Base-by-base conservation (phyloP, 2,888 invertebrate genomes). In the Sinelater perroti region DNA sequence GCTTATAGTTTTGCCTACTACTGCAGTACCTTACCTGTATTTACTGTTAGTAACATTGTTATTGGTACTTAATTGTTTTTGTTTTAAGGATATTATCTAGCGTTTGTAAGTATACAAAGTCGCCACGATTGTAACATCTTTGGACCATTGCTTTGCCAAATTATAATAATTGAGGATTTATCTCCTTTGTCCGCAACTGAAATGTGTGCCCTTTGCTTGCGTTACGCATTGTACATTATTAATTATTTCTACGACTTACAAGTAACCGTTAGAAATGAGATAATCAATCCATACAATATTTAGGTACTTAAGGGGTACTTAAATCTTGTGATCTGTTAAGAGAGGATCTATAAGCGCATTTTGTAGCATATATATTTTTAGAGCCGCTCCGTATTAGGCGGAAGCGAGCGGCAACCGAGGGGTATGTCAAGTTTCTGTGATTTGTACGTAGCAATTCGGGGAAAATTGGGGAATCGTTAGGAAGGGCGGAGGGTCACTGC, bases 1-100 rank as follows among this genome's bases (percentile, higher is more conserved):
- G 71, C 70, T 71, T 71, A 70, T 71, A 71, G 70, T 68, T 66
- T n/a, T 68, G 63, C 66, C 66, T 68, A 56, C 56, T 62, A 57
- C 54, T 60, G 55, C 56, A 62, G 62, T 63, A 59, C 60, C 61
- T 63, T 64, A 55, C 58, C 56, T 56, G 49, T n/a, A n/a, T n/a
- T 61, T 61, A 42, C 28, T 30, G 11, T 30, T 31, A 18, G 10
- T 35, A 26, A 31, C 11, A 49, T n/a, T 52, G 44, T 54, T 61
- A 56, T 56, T 56, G 11, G 30, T 51, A 51, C 30, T 38, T 40
- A 40, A 13, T 28, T 40, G 7, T 24, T 21, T 24, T 40, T 40
- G 6, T 38, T 35, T 49, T 49, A 50, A 38, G 28, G 10, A 35
- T 24, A 33, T 47, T 44, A 31, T 54, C 40, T 56, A 24, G 40